Base-by-base conservation (phyloP, 1,140 invertebrate species). In the Hypothenemus hampei region DNA sequence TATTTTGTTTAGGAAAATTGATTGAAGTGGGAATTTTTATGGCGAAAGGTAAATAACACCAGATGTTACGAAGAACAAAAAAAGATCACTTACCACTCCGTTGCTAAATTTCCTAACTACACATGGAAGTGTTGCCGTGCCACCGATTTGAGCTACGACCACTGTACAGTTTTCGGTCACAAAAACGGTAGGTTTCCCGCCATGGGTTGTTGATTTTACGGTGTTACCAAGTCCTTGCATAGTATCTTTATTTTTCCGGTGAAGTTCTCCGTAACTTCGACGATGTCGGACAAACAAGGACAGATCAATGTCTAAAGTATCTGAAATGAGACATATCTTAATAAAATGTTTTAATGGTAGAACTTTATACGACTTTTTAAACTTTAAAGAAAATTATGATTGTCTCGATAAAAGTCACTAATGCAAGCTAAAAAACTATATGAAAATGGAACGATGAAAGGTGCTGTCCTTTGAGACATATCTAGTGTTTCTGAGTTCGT, bases 131-230 rank as follows among this genome's bases (percentile, higher is more conserved):
- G 78, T 81, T 31, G 84, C 84, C 11, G 82, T 82, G 29, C 83
- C 81, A 45, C 83, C 84, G 53, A 78, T 82, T 70, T 87, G 84
- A 15, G 84, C 83, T n/a, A 81, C 77, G 29, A 86, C 80, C 24
- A 83, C 77, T 23, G 77, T 77, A 50, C 76, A 77, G 57, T 78
- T 78, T 61, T 76, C 73, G 13, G 77, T 78, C 29, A 70, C 71
- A 60, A 78, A 78, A 21, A 70, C 63, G 33, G 60, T 59, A 2
- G 58, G 40, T 37, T 62, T 63, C 22, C 58, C 61, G 16, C 49
- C 56, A 22, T 56, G 45, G 15, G 46, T 43, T 29, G 47, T 18
- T 13, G 43, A 52, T 49, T 65, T 65, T 8, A 62, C 58, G n/a
- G 48, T 45, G 35, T 58, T 62, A 20, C 53, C 57, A 13, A 57